phyloP scores from a whole-genome alignment of 1,140 invertebrate species.

The Pseudomyrmex pallidus region DNA sequence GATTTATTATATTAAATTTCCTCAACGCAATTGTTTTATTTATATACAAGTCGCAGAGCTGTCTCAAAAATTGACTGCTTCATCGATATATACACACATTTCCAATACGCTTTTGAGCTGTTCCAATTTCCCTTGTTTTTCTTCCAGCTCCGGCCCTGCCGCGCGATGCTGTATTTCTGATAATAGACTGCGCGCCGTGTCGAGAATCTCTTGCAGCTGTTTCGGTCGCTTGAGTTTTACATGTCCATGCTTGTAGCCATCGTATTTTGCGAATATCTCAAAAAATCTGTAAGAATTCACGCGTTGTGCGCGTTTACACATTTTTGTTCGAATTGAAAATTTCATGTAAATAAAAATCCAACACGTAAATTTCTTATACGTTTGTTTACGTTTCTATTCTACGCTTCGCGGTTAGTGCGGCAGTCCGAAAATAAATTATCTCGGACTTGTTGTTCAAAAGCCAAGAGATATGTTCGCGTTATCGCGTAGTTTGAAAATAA shows the following conservation, averaged over 20 bases:
- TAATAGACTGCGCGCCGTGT: constrained; percentile 95
- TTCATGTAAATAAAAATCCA: background rate
- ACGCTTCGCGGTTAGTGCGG: no score
- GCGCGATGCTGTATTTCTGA: constrained; percentile 94
- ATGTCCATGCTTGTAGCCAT: constrained; percentile 97
- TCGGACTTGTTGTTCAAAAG: no score
- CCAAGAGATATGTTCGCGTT: no score
- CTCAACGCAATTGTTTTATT: background rate
- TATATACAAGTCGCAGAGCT: background rate
- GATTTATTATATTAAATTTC: constrained; percentile 42
- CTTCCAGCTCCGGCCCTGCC: constrained; percentile 96
- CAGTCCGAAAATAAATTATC: no score
- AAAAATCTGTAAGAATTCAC: constrained; percentile 91
- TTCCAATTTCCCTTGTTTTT: constrained; percentile 98
- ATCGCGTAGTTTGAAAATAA: no score
- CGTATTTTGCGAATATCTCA: constrained; percentile 99
- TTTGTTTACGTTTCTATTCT: no score
- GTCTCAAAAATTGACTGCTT: constrained; percentile 23
- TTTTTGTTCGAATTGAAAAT: background rate
- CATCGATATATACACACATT: constrained; percentile 93
- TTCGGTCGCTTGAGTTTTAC: constrained; percentile 99
- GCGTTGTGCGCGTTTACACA: constrained; percentile 10
- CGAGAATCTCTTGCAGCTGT: constrained; percentile 98
- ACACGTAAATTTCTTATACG: background rate
- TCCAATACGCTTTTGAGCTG: constrained; percentile 99